phyloP scores from a whole-genome alignment of 2,113 vertebrate genomes.

The Romanogobio albipinnatus region DNA sequence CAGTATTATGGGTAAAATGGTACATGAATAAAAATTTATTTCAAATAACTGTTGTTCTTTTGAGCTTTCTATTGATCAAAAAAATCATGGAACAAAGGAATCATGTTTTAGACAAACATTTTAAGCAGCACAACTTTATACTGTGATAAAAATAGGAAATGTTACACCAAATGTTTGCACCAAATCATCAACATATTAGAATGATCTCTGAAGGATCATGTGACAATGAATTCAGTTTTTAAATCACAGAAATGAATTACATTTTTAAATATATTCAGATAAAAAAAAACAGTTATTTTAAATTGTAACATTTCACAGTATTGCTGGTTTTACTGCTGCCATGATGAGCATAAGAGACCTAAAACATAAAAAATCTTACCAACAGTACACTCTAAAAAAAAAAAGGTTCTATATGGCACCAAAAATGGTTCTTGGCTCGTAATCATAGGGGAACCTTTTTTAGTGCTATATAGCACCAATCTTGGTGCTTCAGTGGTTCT shows the following conservation, averaged over 20 bases:
- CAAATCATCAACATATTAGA: not conserved
- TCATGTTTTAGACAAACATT: not conserved
- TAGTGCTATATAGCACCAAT: too few species aligned
- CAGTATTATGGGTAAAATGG: not conserved
- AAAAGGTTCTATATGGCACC: too few species aligned
- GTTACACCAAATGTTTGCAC: not conserved
- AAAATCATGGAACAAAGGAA: not conserved
- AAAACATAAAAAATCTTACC: not conserved
- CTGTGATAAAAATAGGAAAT: not conserved
- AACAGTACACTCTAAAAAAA: too few species aligned
- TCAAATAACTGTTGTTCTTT: not conserved
- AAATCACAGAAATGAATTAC: not conserved
- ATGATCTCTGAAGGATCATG: not conserved
- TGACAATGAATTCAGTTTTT: not conserved
- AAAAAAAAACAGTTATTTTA: not conserved
- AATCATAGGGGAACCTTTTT: too few species aligned
- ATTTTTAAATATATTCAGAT: not conserved
- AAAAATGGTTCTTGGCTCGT: too few species aligned
- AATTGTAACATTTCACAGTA: not conserved
- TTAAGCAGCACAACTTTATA: not conserved
- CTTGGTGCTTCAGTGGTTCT: too few species aligned
- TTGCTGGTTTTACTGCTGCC: not conserved
- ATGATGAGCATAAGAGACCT: not conserved
- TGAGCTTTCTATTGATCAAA: not conserved
- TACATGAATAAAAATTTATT: not conserved